Evolutionary conservation across 1,140 invertebrate genomes (phyloP), one percentile per base, ranked within the genome.

Genomic region (Coptotermes formosanus): DNA sequence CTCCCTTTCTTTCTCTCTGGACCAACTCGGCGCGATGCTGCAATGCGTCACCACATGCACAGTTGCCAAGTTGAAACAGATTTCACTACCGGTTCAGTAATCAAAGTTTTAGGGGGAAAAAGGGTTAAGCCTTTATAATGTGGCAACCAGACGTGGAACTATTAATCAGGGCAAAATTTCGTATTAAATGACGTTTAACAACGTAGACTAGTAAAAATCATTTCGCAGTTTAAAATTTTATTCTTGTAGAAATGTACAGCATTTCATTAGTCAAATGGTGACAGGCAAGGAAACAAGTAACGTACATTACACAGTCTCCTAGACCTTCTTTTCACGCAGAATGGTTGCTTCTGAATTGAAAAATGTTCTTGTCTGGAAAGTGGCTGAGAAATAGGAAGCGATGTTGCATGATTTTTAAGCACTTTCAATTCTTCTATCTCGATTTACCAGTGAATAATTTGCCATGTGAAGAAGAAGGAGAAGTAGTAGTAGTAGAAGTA

Each of bases 21-120:
- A 75, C 64, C 64, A 75, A 75, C 64, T 75, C 64, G 64, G 64
- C 64, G n/a, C n/a, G 64, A 75, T 75, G 64, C 64, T 75, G 64
- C 64, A 75, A 75, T 75, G 64, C 64, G 64, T 75, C 52, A 75
- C 64, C 55, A 75, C 64, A 75, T 75, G 30, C 64, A 75, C 64
- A 25, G 64, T 75, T 75, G 64, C 64, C 64, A 75, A 75, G 64
- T 75, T 30, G 64, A 30, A 59, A 21, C n/a, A 75, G 64, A 75
- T 75, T 75, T n/a, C n/a, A 30, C 64, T 75, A 75, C 11, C 25
- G 64, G 64, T 75, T 75, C 64, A 75, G 25, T 75, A 8, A 25
- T 8, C 64, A 75, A 75, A 75, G 64, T 25, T 75, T n/a, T n/a
- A n/a, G 30, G 30, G 30, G 9, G 30, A 75, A 75, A 25, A 38